phyloP scores from a whole-genome alignment of 2,113 vertebrate genomes.

The Setophaga coronata region DNA sequence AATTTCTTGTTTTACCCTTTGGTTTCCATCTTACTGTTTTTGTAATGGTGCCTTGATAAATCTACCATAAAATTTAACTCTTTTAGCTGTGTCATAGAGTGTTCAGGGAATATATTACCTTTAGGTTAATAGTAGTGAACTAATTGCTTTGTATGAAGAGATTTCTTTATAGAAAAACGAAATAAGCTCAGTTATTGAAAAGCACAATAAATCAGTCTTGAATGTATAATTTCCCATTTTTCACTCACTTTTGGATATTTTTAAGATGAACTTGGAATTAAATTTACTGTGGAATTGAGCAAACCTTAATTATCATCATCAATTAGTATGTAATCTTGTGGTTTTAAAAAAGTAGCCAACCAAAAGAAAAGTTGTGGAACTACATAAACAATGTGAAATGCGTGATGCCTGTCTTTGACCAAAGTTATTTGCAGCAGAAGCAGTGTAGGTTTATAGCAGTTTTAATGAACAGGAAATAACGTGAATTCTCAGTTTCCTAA shows the following conservation, averaged over 20 bases:
- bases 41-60: conserved; percentile 49
- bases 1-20: conserved; percentile 79
- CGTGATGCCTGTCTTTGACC: background rate
- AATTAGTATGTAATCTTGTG: conserved; percentile 40
- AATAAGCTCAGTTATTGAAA: background rate
- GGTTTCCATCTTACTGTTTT: conserved; percentile 77
- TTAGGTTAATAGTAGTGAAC: background rate
- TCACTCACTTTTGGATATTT: background rate
- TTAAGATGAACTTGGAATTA: background rate
- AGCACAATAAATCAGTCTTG: background rate
- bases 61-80: conserved; percentile 8
- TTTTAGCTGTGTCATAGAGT: background rate
- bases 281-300: conserved; percentile 71
- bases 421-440: background rate
- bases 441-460: background rate
- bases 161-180: background rate
- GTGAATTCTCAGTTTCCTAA: background rate
- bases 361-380: background rate
- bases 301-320: conserved; percentile 71
- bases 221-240: background rate
- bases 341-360: background rate
- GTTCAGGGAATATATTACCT: background rate
- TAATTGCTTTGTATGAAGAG: background rate
- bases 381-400: background rate
- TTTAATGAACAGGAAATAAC: background rate